Evolutionary conservation across 64 coral and sea anemone genomes (phyloP), one percentile per base, ranked within the genome.

Genomic region (Astreopora myriophthalma): DNA sequence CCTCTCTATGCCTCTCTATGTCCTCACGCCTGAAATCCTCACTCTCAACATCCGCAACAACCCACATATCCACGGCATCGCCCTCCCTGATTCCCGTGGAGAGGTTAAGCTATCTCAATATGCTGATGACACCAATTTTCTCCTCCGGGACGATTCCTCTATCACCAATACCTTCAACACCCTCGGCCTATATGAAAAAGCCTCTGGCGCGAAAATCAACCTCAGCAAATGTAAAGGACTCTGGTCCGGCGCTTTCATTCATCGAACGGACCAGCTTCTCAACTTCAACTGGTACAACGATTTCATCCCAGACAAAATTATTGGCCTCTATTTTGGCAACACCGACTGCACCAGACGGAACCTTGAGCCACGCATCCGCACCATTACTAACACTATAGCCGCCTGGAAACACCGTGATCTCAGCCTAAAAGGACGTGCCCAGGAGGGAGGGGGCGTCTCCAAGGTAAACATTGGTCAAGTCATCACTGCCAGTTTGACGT

Each of bases 151-250:
- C 3, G 51, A 13, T 14, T 3, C 0, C 3, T 55, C 51, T 3
- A 55, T 55, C 10, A 55, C 0, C 13, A 3, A 55, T 1, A 16
- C 17, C 13, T 55, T 55, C 0, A 0, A 2, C 10, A 55, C 16
- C 16, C 17, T 55, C 17, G 51, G 17, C 3, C 3, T 14, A 0
- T 55, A 55, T 14, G 0, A 55, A 55, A 8, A 55, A 0, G 51
- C 51, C 0, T 16, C 51, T 55, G 51, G 51, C 10, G 17, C 51
- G 0, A 55, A 55, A 55, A 10, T 94, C 3, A 94, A 94, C n/a
- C 51, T 27, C 2, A 36, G 34, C 1, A 89, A 89, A 75, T 94
- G 68, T n/a, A 35, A 73, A 40, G 87, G 75, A 2, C 46, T 85
- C 8, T 78, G 51, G 51, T 55, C 51, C 17, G 51, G 51, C 12